Percentiles rank a stretch among this genome's conserved stretches.
These are phyloP conservation scores for Dorcus hopei DNA, from an alignment of 2,888 invertebrate genomes.

Conservation along the genomic window DNA sequence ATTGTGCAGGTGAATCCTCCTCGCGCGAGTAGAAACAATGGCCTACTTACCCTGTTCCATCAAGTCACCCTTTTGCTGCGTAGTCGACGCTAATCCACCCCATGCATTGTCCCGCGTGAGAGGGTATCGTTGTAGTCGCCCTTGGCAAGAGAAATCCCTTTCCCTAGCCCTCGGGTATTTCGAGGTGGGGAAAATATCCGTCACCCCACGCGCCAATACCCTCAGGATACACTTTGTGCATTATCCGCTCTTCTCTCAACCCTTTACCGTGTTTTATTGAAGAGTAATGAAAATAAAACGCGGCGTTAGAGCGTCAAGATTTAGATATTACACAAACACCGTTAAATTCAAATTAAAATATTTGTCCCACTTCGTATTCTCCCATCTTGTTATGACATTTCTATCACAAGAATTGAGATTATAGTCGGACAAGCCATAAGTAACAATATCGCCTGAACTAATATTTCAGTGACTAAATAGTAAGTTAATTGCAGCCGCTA, in stretches of 20 bases:
- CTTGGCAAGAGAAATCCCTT: conserved; percentile 7
- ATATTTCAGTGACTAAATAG: too few species aligned
- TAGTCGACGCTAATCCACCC: conserved; percentile 15
- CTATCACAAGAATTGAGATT: too few species aligned
- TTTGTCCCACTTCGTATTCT: too few species aligned
- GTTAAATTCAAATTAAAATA: too few species aligned
- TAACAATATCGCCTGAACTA: too few species aligned
- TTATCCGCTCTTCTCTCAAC: conserved; percentile 2
- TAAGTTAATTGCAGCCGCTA: too few species aligned
- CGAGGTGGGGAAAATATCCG: conserved; percentile 2
- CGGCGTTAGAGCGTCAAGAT: background rate
- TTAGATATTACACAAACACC: background rate
- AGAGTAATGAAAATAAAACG: background rate
- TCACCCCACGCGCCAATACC: conserved; percentile 11
- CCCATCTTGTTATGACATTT: too few species aligned
- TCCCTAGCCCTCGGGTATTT: background rate
- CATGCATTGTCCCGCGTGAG: conserved; percentile 12
- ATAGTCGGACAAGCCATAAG: too few species aligned
- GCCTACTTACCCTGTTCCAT: conserved; percentile 13
- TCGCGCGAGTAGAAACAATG: conserved; percentile 10
- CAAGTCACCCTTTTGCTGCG: conserved; percentile 16
- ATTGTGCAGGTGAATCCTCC: background rate
- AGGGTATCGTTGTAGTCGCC: conserved; percentile 11
- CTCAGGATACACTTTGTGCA: conserved; percentile 16
- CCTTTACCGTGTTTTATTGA: background rate